Conservation (phyloP, 2,888 invertebrate genomes). For the Hypomecis punctinalis region DNA sequence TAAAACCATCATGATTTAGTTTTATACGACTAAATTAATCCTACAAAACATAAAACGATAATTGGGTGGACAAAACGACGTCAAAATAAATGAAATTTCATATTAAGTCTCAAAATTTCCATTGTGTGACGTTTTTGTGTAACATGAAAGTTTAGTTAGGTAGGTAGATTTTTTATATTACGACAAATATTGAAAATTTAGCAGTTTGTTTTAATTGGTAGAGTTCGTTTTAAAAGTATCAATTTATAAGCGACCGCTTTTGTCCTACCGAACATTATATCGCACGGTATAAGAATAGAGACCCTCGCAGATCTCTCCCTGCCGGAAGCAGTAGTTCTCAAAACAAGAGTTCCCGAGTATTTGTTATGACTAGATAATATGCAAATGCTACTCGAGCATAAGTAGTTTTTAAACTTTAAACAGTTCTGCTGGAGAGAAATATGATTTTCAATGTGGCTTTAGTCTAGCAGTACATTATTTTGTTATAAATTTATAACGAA, state of each 20-base stretch:
- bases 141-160: too few relatives aligned
- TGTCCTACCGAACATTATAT: background rate
- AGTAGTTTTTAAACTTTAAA: constrained; percentile 1
- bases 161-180: too few relatives aligned
- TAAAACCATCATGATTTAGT: too few relatives aligned
- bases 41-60: too few relatives aligned
- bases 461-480: background rate
- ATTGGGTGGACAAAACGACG: too few relatives aligned
- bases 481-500: too few relatives aligned
- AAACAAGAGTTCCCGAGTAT: constrained; percentile 19
- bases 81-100: too few relatives aligned
- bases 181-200: too few relatives aligned
- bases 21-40: too few relatives aligned
- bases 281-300: background rate
- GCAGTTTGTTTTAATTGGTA: too few relatives aligned
- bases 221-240: background rate
- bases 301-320: background rate
- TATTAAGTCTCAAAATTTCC: too few relatives aligned
- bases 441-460: background rate
- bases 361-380: constrained; percentile 25
- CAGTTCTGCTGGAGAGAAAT: background rate
- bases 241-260: background rate
- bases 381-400: background rate
- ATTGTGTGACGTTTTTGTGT: too few relatives aligned
- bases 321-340: constrained; percentile 17